Conservation (phyloP, 2,888 invertebrate genomes). For the Epiblema foenella region DNA sequence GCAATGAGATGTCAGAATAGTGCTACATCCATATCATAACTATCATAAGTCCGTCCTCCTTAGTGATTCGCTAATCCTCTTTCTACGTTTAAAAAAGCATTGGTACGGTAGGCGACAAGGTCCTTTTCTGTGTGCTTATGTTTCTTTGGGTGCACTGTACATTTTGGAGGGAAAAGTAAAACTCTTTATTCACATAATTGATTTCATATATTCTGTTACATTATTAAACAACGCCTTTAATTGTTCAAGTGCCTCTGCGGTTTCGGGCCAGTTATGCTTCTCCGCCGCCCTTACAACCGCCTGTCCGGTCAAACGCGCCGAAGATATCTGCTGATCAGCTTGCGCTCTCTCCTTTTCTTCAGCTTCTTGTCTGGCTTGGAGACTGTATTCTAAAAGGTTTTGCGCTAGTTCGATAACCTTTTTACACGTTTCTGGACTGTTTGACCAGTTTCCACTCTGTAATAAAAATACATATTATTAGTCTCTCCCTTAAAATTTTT, state of each 20-base stretch:
- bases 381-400: conserved; percentile 84
- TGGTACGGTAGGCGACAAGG: conserved; percentile 8
- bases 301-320: conserved; percentile 84
- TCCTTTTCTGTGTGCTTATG: not conserved
- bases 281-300: conserved; percentile 81
- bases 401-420: conserved; percentile 86
- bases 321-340: conserved; percentile 84
- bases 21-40: too few species aligned
- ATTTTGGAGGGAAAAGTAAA: conserved; percentile 47
- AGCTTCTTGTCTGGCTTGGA: conserved; percentile 80
- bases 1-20: too few species aligned
- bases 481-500: too few species aligned
- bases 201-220: conserved; percentile 78
- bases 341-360: conserved; percentile 78
- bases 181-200: conserved; percentile 60
- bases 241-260: conserved; percentile 60
- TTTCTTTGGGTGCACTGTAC: not conserved
- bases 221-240: conserved; percentile 63
- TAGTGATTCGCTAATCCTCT: too few species aligned
- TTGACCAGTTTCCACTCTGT: conserved; percentile 82
- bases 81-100: too few species aligned
- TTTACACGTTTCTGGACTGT: conserved; percentile 83
- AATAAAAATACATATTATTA: conserved; percentile 53
- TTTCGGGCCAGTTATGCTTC: conserved; percentile 77
- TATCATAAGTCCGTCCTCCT: too few species aligned